A percentile compares a stretch with the other conserved stretches of the same genome.
phyloP scores from a whole-genome alignment of 2,113 vertebrate species.

The Cyprinodon tularosa region DNA sequence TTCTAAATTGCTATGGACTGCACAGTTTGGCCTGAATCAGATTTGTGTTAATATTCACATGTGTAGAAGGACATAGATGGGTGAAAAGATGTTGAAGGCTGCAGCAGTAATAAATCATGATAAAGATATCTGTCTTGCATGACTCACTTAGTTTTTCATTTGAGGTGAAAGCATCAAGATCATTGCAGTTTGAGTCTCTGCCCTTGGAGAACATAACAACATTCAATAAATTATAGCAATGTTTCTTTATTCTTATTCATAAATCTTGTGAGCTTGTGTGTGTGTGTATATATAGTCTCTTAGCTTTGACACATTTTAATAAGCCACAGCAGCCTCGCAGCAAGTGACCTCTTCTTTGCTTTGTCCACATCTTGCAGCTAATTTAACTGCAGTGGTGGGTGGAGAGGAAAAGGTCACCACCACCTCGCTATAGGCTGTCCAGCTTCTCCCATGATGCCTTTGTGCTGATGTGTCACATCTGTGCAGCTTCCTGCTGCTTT shows the following conservation, averaged over 20 bases:
- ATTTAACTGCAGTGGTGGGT: slow-evolving; percentile 14
- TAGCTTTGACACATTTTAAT: slow-evolving; percentile 5
- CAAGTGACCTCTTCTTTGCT: slow-evolving; percentile 3
- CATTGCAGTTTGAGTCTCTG: background rate
- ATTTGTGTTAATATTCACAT: background rate
- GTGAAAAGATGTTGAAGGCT: background rate
- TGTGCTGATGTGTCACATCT: slow-evolving; percentile 31
- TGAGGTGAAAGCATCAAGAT: background rate
- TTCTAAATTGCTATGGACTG: background rate
- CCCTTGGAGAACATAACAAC: background rate
- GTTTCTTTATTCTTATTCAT: background rate
- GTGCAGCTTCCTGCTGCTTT: slow-evolving; percentile 32
- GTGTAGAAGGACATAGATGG: background rate
- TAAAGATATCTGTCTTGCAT: background rate
- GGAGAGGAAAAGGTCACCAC: slow-evolving; percentile 43
- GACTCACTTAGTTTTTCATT: background rate
- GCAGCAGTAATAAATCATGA: background rate
- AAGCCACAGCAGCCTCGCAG: background rate
- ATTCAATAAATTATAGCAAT: background rate
- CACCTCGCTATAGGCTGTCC: slow-evolving; percentile 13
- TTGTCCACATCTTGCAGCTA: slow-evolving; percentile 16
- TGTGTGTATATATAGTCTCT: background rate
- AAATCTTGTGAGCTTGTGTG: background rate
- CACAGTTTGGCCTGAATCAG: background rate
- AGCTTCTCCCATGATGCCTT: background rate